These are phyloP conservation scores for Pachyrhynchus sulphureomaculatus DNA, from an alignment of 1,140 invertebrate genomes.

Conservation along the genomic window DNA sequence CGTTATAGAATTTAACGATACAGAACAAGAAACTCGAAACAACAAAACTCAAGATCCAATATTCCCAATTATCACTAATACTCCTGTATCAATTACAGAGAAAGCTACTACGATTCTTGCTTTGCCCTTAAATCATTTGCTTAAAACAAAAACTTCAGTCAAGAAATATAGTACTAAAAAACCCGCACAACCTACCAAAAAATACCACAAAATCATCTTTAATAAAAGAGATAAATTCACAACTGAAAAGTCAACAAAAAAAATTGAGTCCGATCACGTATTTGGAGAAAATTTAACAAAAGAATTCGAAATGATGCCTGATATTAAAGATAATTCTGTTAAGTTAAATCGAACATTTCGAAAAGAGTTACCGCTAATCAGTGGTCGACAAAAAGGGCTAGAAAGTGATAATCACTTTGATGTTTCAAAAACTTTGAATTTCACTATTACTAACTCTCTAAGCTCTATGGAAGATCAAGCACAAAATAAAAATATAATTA, in stretches of 20 bases:
- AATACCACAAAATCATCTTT: neutral
- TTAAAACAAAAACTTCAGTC: neutral
- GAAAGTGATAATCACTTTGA: constrained; percentile 8
- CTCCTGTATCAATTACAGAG: neutral
- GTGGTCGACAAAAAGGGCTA: constrained; percentile 23
- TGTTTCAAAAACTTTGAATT: constrained; percentile 14
- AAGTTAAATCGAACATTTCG: constrained; percentile 47
- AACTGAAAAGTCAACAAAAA: constrained; percentile 3
- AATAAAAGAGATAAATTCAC: constrained; percentile 1
- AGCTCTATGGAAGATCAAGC: constrained; percentile 9
- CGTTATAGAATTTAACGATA: constrained; percentile 49
- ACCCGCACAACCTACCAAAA: constrained; percentile 7
- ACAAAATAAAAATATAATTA: neutral
- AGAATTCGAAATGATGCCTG: constrained; percentile 46
- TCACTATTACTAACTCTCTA: constrained; percentile 20
- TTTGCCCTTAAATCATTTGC: constrained; percentile 1
- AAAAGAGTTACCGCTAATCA: constrained; percentile 43
- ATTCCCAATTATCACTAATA: neutral
- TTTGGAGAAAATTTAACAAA: constrained; percentile 33
- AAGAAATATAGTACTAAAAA: constrained; percentile 16
- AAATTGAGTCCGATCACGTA: constrained; percentile 26
- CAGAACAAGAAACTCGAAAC: constrained; percentile 35
- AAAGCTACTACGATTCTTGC: constrained; percentile 1
- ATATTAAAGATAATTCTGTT: constrained; percentile 35
- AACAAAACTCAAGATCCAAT: constrained; percentile 1